phyloP scores from a whole-genome alignment of 2,113 vertebrate genomes.

The Corythoichthys intestinalis region DNA sequence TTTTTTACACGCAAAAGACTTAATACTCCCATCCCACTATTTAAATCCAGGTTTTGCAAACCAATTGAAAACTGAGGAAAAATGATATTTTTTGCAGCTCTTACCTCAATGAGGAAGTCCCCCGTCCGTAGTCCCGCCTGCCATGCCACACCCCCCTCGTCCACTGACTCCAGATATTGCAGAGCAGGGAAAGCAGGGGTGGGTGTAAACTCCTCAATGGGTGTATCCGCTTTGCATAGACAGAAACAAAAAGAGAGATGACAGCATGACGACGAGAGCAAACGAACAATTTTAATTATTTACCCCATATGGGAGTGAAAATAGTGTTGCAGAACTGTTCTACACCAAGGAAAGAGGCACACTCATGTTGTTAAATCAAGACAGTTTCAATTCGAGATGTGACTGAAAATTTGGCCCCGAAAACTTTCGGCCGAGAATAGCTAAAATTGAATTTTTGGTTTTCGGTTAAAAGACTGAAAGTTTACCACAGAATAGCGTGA shows the following conservation, averaged over 20 bases:
- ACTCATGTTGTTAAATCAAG: background rate
- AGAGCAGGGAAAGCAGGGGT: slow-evolving; percentile 95
- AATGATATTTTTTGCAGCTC: slow-evolving; percentile 14
- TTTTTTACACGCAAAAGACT: too few species aligned
- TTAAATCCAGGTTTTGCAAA: too few species aligned
- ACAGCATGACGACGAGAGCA: background rate
- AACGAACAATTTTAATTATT: background rate
- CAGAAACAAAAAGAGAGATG: background rate
- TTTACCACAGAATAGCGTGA: too few species aligned
- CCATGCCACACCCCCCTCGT: slow-evolving; percentile 96
- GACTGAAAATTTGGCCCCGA: too few species aligned
- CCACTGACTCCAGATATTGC: slow-evolving; percentile 99
- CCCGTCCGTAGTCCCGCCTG: slow-evolving; percentile 93
- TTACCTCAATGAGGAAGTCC: slow-evolving; percentile 97
- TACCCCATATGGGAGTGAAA: background rate
- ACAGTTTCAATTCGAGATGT: too few species aligned
- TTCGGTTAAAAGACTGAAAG: too few species aligned
- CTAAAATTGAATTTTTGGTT: too few species aligned
- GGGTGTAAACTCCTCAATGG: slow-evolving; percentile 97
- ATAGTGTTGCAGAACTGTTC: background rate
- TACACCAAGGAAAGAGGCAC: background rate
- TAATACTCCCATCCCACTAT: background rate
- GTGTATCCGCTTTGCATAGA: slow-evolving; percentile 83
- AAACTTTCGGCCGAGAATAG: too few species aligned
- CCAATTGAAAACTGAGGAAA: background rate